Evolutionary conservation across 2,888 invertebrate genomes (phyloP), one percentile per base, ranked within the genome.

Genomic region (Campoplex capitator): DNA sequence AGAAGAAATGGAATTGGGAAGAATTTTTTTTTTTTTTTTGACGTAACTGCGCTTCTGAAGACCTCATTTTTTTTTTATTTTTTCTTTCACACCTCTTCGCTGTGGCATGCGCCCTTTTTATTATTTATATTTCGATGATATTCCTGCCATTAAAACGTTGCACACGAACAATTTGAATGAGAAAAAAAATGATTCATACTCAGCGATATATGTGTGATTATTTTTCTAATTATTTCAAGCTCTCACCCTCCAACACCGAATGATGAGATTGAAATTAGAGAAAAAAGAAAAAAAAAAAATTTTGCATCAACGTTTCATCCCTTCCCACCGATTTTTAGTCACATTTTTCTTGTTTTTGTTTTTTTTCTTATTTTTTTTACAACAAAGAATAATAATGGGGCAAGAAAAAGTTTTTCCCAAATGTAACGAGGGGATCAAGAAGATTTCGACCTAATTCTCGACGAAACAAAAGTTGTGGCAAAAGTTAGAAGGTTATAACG

Each of bases 1-100:
- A 16, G 73, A 54, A 51, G 71, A 67, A 83, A 83, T 71, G 82
- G 83, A 48, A 77, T 76, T 76, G 75, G 74, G 68, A 70, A 42
- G 56, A 68, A 45, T 62, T 54, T 28, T 23, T 13, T 58, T 62
- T 54, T 28, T n/a, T 13, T 42, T 35, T 32, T 54, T 51, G n/a
- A 68, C 58, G 58, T 28, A 8, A 9, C 8, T 23, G 28, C 23
- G 2, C 3, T 4, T 58, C 28, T 3, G 13, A 28, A 13, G 58
- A 58, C 28, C 4, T 13, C 28, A 13, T 58, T 13, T 28, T 28
- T 9, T 58, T 28, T 58, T 23, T 23, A 23, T 58, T 58, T 28
- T 58, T 58, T 56, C 56, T 23, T 13, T 58, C 58, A 4, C 58
- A 13, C 23, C 13, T 28, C 4, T 11, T 13, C 28, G 3, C 28